Percentiles rank a stretch among this genome's conserved stretches.
Evolutionary conservation across 2,888 invertebrate genomes (phyloP).

Genomic region (Phasia obesa): DNA sequence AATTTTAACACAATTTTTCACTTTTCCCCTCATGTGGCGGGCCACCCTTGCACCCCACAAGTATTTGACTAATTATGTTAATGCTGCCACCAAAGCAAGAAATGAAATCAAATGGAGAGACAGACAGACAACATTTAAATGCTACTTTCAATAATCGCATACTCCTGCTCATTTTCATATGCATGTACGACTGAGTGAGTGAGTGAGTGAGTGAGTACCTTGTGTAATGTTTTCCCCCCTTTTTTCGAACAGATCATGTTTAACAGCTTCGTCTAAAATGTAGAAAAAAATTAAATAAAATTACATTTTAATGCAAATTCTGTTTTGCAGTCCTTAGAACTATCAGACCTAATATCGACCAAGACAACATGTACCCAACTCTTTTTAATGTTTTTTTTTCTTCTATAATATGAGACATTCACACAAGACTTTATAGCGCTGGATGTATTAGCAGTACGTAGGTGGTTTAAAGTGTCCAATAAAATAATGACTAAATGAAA

Average conservation of each 20-base stretch:
- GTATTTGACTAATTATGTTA: conserved; percentile 71
- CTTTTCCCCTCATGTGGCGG: conserved; percentile 28
- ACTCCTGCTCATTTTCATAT: background rate
- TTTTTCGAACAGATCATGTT: conserved; percentile 54
- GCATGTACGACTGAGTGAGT: background rate
- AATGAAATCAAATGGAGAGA: conserved; percentile 51
- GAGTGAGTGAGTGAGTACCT: background rate
- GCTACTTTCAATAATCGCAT: conserved; percentile 45
- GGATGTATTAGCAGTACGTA: conserved; percentile 45
- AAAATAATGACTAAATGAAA: conserved; percentile 71
- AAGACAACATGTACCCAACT: conserved; percentile 67
- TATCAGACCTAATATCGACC: conserved; percentile 68
- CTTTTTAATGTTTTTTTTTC: conserved; percentile 16
- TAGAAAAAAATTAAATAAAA: conserved; percentile 49
- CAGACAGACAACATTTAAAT: conserved; percentile 33
- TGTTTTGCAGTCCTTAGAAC: conserved; percentile 44
- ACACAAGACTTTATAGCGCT: conserved; percentile 5
- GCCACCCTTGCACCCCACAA: conserved; percentile 5
- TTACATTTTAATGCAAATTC: conserved; percentile 73
- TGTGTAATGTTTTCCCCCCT: conserved; percentile 14
- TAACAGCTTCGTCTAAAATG: conserved; percentile 45
- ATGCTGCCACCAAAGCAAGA: conserved; percentile 44
- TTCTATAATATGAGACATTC: conserved; percentile 1
- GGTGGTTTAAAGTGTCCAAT: conserved; percentile 70
- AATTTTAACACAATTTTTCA: conserved; percentile 51